phyloP scores from a whole-genome alignment of 2,113 vertebrate genomes.

The Pteronura brasiliensis region DNA sequence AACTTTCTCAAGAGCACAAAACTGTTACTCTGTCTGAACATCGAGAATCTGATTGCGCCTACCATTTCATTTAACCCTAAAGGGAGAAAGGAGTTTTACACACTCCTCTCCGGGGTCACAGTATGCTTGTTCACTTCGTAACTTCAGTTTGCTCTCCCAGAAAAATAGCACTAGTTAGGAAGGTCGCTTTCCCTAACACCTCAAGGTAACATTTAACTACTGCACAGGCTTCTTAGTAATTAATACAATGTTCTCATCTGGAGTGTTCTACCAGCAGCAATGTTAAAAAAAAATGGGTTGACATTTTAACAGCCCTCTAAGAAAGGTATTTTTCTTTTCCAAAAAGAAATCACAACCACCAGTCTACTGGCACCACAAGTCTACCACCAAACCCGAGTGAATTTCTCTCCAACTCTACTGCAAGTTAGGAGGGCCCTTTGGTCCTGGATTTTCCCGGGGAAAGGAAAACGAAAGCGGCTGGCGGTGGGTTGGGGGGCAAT shows the following conservation, averaged over 20 bases:
- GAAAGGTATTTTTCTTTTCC: background rate
- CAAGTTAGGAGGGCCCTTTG: background rate
- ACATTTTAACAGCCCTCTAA: background rate
- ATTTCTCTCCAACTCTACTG: background rate
- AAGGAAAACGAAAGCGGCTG: background rate
- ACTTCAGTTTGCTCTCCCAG: background rate
- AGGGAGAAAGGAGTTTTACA: background rate
- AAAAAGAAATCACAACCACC: background rate
- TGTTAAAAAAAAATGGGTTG: background rate
- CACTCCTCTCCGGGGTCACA: background rate
- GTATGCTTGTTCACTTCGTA: background rate
- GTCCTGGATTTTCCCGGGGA: background rate
- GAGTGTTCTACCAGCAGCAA: background rate
- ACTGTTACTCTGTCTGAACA: background rate
- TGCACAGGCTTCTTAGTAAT: background rate
- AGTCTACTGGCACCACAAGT: background rate
- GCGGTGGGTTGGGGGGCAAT: background rate
- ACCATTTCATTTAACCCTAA: background rate
- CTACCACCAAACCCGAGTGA: background rate
- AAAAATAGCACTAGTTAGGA: background rate
- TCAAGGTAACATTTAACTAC: background rate
- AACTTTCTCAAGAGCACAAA: background rate
- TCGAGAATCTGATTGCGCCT: background rate
- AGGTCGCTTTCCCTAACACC: background rate
- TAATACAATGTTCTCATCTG: background rate